Conservation (phyloP, 2,797 vertebrate species). For the Alca torda region DNA sequence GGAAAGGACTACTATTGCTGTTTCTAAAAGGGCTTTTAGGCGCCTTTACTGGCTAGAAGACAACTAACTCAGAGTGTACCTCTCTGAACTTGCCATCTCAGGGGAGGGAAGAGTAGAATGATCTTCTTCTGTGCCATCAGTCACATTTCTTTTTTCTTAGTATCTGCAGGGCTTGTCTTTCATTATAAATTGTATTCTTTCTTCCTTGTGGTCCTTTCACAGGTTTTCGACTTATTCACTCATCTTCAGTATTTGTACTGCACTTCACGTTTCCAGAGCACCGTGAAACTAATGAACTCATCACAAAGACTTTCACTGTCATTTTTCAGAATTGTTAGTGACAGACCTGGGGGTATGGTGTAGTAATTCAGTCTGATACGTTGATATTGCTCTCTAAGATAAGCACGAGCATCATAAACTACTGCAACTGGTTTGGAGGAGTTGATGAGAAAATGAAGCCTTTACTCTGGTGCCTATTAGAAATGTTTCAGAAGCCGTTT, state of each 20-base stretch:
- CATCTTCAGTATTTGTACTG: neutral
- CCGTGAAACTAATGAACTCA: neutral
- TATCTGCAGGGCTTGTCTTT: neutral
- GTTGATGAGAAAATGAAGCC: neutral
- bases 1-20: neutral
- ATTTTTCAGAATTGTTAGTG: neutral
- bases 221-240: neutral
- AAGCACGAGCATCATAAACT: neutral
- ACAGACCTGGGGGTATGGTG: neutral
- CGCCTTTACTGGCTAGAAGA: neutral
- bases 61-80: neutral
- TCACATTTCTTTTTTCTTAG: neutral
- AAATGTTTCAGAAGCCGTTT: neutral
- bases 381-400: neutral
- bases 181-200: neutral
- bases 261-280: neutral
- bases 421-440: neutral
- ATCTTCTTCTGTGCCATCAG: neutral
- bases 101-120: neutral
- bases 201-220: neutral
- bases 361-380: neutral
- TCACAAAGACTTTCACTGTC: neutral
- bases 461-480: neutral
- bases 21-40: neutral
- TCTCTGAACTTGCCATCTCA: neutral